Percentiles rank a stretch among this genome's conserved stretches.
Evolutionary conservation across 2,888 invertebrate species (phyloP).

Genomic region (Eupeodes luniger): DNA sequence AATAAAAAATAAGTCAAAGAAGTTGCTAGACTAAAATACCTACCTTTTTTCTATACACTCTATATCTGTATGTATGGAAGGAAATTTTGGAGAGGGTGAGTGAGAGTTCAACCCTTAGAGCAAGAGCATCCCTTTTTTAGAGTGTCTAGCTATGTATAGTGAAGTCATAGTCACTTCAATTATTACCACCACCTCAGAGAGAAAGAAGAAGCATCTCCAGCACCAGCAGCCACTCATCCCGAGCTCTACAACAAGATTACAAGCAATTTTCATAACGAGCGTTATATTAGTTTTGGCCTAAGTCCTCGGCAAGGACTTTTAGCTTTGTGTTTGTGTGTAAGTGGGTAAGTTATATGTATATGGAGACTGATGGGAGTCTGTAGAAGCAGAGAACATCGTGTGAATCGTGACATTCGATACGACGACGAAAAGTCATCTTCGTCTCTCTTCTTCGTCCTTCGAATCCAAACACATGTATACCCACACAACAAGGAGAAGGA

Average conservation of each 20-base stretch:
- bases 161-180: conserved; percentile 61
- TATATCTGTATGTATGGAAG: not conserved
- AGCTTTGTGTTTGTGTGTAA: conserved; percentile 17
- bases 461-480: conserved; percentile 37
- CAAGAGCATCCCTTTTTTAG: not conserved
- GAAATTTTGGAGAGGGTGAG: not conserved
- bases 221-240: conserved; percentile 51
- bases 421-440: conserved; percentile 38
- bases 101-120: conserved; percentile 56
- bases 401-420: conserved; percentile 69
- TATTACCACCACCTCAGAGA: conserved; percentile 69
- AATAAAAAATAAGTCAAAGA: conserved; percentile 76
- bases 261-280: conserved; percentile 76
- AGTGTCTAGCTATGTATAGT: not conserved
- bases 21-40: conserved; percentile 36
- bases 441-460: conserved; percentile 16
- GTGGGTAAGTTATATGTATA: not conserved
- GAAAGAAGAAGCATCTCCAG: conserved; percentile 18
- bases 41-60: not conserved
- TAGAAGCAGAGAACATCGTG: conserved; percentile 17
- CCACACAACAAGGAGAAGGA: not conserved
- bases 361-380: conserved; percentile 19
- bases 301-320: conserved; percentile 69
- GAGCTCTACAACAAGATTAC: conserved; percentile 69
- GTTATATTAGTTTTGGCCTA: conserved; percentile 76